Base-by-base conservation (phyloP, 2,888 invertebrate genomes). In the Capitulum mitella region DNA sequence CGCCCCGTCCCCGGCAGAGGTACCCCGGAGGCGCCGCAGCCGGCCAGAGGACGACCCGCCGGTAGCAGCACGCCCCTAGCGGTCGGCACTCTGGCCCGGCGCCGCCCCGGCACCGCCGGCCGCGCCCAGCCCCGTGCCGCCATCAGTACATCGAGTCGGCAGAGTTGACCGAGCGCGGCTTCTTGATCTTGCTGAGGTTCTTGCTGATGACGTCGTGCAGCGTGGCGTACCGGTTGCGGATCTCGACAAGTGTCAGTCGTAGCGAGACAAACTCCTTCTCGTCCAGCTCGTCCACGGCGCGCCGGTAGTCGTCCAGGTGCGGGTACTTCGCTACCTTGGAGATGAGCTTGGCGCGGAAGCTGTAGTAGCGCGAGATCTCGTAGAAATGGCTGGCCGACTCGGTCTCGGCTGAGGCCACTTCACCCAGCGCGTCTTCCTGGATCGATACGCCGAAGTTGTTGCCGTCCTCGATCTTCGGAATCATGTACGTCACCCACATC, bases 401-500 rank as follows among this genome's bases (percentile, higher is more conserved):
- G 0, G 95, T 93, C 87, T 99, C 99, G 26, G 97, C 96, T 0
- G 95, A 93, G 85, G 98, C 93, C 46, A 98, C 92, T 88, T 98
- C 98, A n/a, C 95, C 95, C 77, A 99, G 88, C 0, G 97, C 97
- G 85, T 98, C 98, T 86, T 99, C 98, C 89, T 98, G 98, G 85
- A 98, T 95, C 80, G 97, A 97, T 2, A 99, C 98, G 75, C 98
- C 98, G 87, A 99, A 99, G 86, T 99, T 99, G 87, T 99, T 99
- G 78, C 98, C 98, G 86, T 99, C 98, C 88, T 99, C 98, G 84
- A 98, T 98, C 89, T 97, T 96, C 3, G 98, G 98, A 86, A 99
- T 98, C 90, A 98, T 92, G 85, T 97, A 97, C 16, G 97, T 95
- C 84, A 99, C 95, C 98, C 98, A 99, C 97, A 98, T 96, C 89